A percentile compares a stretch with the other conserved stretches of the same genome.
These are phyloP conservation scores for Sitta carolinensis DNA, from an alignment of 2,797 vertebrate genomes.

Conservation along the genomic window DNA sequence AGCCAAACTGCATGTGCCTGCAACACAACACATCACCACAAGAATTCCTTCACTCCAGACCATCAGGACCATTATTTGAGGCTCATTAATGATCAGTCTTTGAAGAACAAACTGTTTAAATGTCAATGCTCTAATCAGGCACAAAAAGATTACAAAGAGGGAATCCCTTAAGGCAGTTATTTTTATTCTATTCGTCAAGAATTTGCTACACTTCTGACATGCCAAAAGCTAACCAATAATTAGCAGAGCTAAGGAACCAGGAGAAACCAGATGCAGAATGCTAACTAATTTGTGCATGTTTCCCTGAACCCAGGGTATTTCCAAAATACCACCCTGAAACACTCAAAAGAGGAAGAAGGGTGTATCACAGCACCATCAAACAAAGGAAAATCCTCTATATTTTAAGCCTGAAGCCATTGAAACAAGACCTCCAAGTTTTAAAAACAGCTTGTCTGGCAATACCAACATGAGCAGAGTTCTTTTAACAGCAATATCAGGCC, in stretches of 20 bases:
- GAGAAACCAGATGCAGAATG: neutral
- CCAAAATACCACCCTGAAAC: conserved; percentile 1
- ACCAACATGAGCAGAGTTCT: neutral
- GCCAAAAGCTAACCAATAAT: conserved; percentile 11
- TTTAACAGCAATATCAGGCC: accelerated
- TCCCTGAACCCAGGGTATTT: conserved; percentile 37
- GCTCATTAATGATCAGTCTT: neutral
- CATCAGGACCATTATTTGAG: neutral
- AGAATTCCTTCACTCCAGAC: neutral
- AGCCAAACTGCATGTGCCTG: neutral
- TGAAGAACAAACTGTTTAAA: neutral
- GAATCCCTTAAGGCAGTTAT: neutral
- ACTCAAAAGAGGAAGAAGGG: conserved; percentile 51
- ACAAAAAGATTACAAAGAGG: conserved; percentile 8
- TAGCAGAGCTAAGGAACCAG: neutral
- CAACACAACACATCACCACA: neutral
- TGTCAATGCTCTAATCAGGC: neutral
- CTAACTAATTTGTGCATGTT: neutral
- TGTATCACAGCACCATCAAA: neutral
- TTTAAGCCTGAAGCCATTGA: neutral
- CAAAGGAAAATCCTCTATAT: neutral
- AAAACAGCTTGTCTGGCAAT: neutral
- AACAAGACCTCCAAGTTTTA: neutral
- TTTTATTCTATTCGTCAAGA: neutral
- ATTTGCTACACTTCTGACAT: neutral